A percentile compares a stretch with the other conserved stretches of the same genome.
phyloP scores from a whole-genome alignment of 2,113 vertebrate species.

The Odobenus rosmarus region DNA sequence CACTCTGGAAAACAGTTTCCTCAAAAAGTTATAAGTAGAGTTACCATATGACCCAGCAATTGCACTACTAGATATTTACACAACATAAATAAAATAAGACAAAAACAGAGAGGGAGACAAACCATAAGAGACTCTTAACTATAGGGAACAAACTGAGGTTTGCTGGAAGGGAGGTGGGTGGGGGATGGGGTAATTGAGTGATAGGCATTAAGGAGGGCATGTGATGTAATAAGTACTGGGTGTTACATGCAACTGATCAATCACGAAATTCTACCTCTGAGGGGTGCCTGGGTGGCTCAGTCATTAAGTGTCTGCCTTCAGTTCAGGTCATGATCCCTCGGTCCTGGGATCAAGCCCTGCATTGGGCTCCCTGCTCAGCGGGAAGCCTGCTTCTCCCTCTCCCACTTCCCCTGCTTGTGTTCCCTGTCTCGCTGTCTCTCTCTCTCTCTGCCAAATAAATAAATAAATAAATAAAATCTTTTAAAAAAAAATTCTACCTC shows the following conservation, averaged over 20 bases:
- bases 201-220: neutral
- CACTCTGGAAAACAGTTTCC: neutral
- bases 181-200: neutral
- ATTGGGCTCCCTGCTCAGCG: no score
- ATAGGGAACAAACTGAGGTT: neutral
- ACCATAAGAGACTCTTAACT: neutral
- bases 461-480: no score
- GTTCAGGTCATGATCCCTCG: no score
- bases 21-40: neutral
- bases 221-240: neutral
- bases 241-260: neutral
- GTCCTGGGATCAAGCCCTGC: no score
- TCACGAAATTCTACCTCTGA: neutral
- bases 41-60: neutral
- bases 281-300: no score
- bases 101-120: neutral
- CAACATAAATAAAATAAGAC: neutral
- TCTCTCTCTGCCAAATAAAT: no score
- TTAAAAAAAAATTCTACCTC: neutral
- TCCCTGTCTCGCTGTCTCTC: no score
- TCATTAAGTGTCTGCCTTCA: no score
- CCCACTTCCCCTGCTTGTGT: no score
- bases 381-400: no score
- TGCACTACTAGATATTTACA: neutral
- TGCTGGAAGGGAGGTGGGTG: neutral